Base-by-base conservation (phyloP, 2,797 vertebrate genomes). In the Avahi laniger region DNA sequence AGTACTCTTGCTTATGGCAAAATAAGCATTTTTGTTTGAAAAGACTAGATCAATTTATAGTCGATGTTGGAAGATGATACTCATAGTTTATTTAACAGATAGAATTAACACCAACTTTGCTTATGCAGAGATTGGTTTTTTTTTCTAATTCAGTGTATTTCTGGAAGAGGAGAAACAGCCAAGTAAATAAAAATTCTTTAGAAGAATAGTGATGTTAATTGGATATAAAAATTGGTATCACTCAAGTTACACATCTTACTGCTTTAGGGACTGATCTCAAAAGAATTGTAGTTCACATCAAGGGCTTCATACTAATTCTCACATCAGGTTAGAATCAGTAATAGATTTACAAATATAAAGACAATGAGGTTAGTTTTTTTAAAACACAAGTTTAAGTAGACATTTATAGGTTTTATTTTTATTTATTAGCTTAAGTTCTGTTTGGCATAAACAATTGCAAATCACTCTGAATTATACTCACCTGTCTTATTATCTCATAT, bases 21-120 rank as follows among this genome's bases (percentile, higher is more conserved):
- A 93, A 83, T 91, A 63, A 96, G 12, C 7, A 90, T 61, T 94
- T 92, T 75, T 84, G 12, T 35, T 80, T 81, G 54, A 97, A 86
- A 87, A 83, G 41, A 13, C 15, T 35, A 82, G 43, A 57, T 33
- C 17, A 54, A 78, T 79, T 90, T 84, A 61, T 7, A 59, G n/a
- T 11, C 69, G 14, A 30, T 81, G 17, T 84, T 85, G 26, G 24
- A 84, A 92, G 46, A 70, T 18, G 22, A 50, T 33, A 7, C 5
- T 73, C 22, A 33, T 70, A 76, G 18, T 38, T 86, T 91, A 70
- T 28, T 63, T 81, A 85, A 86, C 30, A 90, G 41, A 67, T 38
- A 80, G 30, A 76, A 50, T 69, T 59, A 81, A 89, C 3, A 90
- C 10, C 4, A 81, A 59, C 22, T 96, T 83, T 93, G 54, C 14